phyloP scores from a whole-genome alignment of 2,888 invertebrate species.

The Poecilobothrus nobilitatus region DNA sequence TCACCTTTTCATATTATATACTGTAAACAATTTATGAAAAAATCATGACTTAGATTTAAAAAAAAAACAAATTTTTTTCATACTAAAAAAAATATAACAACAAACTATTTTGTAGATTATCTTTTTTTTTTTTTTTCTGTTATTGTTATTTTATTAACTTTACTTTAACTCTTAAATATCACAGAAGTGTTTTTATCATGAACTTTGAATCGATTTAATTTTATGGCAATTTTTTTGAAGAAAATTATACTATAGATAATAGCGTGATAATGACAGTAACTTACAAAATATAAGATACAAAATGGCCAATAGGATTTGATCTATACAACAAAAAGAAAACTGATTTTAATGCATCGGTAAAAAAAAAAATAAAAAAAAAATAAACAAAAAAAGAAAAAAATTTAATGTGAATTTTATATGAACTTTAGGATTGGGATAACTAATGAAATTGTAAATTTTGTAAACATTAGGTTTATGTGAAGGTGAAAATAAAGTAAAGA shows the following conservation, averaged over 20 bases:
- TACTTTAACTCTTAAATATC: background rate
- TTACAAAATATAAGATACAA: background rate
- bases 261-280: background rate
- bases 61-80: background rate
- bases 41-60: background rate
- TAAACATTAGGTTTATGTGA: too few species aligned
- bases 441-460: too few species aligned
- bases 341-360: background rate
- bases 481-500: too few species aligned
- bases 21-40: slow-evolving; percentile 2
- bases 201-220: background rate
- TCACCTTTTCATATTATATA: background rate
- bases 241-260: slow-evolving; percentile 6
- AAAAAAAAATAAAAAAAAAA: background rate
- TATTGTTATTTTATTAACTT: background rate
- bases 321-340: background rate
- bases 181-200: slow-evolving; percentile 1
- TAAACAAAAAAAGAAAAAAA: background rate
- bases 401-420: too few species aligned
- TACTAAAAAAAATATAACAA: too few species aligned
- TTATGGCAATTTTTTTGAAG: background rate
- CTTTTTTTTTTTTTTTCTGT: too few species aligned
- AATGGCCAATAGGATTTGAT: background rate
- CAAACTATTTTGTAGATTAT: background rate
- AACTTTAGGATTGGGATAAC: too few species aligned